Percentiles rank a stretch among this genome's conserved stretches.
Evolutionary conservation across 2,888 invertebrate genomes (phyloP).

Genomic region (Orgyia antiqua): DNA sequence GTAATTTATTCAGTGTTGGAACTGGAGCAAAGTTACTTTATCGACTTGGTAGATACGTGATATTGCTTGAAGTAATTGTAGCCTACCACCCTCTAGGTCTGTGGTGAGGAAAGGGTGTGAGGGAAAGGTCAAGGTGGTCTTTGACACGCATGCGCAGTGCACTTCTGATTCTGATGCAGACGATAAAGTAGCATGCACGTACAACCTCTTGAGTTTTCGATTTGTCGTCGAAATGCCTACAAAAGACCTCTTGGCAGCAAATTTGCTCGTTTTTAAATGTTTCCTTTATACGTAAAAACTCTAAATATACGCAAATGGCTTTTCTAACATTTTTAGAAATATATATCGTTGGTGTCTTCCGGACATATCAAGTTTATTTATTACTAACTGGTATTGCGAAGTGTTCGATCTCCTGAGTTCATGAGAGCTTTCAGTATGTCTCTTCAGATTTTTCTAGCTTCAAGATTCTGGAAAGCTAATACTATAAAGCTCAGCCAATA

Average conservation of each 20-base stretch:
- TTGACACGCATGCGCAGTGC: constrained; percentile 50
- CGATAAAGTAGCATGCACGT: constrained; percentile 15
- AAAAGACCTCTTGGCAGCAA: background rate
- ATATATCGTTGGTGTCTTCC: too few relatives aligned
- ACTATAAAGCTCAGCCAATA: too few relatives aligned
- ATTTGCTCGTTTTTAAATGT: too few relatives aligned
- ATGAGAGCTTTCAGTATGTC: too few relatives aligned
- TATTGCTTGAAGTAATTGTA: constrained; percentile 13
- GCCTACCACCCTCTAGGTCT: constrained; percentile 9
- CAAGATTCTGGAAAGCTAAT: too few relatives aligned
- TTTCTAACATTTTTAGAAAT: too few relatives aligned
- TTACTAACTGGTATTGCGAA: too few relatives aligned
- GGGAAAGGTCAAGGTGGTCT: constrained; percentile 64
- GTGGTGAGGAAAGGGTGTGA: constrained; percentile 17
- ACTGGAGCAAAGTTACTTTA: constrained; percentile 20
- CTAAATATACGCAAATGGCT: too few relatives aligned
- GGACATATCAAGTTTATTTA: too few relatives aligned
- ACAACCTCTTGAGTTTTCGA: constrained; percentile 13
- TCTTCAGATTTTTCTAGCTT: too few relatives aligned
- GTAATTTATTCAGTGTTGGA: constrained; percentile 4
- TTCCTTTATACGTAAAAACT: too few relatives aligned
- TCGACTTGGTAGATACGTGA: constrained; percentile 21
- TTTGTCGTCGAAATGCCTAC: constrained; percentile 10
- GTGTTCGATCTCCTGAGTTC: too few relatives aligned
- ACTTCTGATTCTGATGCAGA: constrained; percentile 37